Percentiles rank a stretch among this genome's conserved stretches.
Evolutionary conservation across 2,797 vertebrate species (phyloP).

Genomic region (Dendrocincla fuliginosa): DNA sequence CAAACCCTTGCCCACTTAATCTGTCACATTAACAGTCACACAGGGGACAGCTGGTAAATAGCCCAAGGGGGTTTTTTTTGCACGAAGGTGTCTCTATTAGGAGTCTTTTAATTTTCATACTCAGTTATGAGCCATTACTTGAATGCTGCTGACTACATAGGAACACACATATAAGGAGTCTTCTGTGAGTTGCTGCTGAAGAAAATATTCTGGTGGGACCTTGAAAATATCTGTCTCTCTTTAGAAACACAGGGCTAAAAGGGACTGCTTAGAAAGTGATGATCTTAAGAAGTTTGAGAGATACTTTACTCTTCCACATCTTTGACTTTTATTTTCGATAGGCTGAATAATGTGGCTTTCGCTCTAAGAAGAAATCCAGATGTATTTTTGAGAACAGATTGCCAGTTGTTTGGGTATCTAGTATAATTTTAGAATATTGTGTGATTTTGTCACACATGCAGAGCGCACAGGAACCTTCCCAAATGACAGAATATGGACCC

Average conservation of each 20-base stretch:
- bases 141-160: not conserved
- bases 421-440: not conserved
- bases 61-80: not conserved
- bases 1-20: not conserved
- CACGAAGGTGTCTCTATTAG: not conserved
- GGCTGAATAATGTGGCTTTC: constrained; percentile 3
- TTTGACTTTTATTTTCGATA: constrained; percentile 12
- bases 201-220: not conserved
- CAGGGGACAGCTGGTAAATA: not conserved
- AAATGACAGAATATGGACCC: not conserved
- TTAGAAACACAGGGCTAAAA: not conserved
- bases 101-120: not conserved
- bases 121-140: not conserved
- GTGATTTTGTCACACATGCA: not conserved
- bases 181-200: not conserved
- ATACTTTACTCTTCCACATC: not conserved
- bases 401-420: not conserved
- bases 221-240: not conserved
- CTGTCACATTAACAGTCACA: not conserved
- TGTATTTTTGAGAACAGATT: not conserved
- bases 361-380: not conserved
- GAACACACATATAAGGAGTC: not conserved
- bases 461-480: not conserved
- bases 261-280: not conserved
- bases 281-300: not conserved